Evolutionary conservation across 2,113 vertebrate species (phyloP), one percentile per base, ranked within the genome.

Genomic region (Sus scrofa): DNA sequence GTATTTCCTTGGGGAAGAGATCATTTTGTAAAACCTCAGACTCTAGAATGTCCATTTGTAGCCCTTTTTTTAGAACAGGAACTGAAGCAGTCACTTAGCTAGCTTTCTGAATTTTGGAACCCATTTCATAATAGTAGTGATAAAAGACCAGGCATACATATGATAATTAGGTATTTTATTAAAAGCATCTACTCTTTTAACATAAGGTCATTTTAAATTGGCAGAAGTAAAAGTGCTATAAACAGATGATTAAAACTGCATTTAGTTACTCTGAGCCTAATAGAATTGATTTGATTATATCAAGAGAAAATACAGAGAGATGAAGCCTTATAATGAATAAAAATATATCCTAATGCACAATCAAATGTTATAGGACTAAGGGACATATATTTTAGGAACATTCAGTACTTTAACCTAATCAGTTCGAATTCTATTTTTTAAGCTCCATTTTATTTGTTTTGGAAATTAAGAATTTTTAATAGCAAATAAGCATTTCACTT

Each of bases 181-280:
- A n/a, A 62, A 75, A 56, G 14, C 24, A 54, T 73, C 52, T 84
- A 30, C 39, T 3, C 14, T 27, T 39, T 14, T 78, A 71, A 19
- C 10, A 71, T 86, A 78, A 96, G 50, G 71, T 20, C 44, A 78
- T 71, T 91, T 91, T 54, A 44, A 89, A 79, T 32, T 56, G 63
- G 50, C 79, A 89, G 73, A 81, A 89, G 34, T 54, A 71, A 20
- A 77, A 44, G 26, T 77, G 27, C 16, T 95, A 50, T 77, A 84
- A 39, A 62, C 27, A 77, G 52, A 84, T 96, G 32, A 84, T 89
- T 84, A 84, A 89, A 89, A 89, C 63, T 77, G 34, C 26, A 78
- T 84, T 84, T 67, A 96, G 39, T 93, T 89, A 71, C 34, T 37
- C 54, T 71, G 15, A 85, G 5, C 2, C 78, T 78, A 89, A 84